Evolutionary conservation across 92 coral and sea anemone genomes (phyloP), one percentile per base, ranked within the genome.

Genomic region (Diadumene lineata): DNA sequence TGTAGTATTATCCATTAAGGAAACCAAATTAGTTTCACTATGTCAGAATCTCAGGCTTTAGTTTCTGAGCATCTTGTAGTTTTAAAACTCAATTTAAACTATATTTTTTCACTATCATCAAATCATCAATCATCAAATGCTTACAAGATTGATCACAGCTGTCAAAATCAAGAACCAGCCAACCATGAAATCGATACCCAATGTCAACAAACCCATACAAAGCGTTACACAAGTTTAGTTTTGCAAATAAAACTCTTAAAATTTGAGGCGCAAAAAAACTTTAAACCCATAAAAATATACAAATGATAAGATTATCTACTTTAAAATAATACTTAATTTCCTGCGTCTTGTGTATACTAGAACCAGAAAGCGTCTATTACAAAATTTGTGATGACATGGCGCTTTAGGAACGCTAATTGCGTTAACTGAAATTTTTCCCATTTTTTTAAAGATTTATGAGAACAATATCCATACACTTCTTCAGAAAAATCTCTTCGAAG

Each of bases 341-440:
- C n/a, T 38, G 13, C 48, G 48, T 13, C 6, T 38, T 38, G 7
- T 38, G 48, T 38, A 38, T 38, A 38, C 48, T 4, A 4, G 6
- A 38, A 6, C 13, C 48, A 38, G 7, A 38, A 38, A 4, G 48
- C 48, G 48, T 38, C 13, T 38, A 38, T 13, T 60, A 15, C 66
- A 26, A 29, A 68, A n/a, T 68, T 68, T 68, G 74, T 7, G 30
- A 68, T 68, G 28, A 56, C 24, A 7, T 38, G 13, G 48, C 48
- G 13, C 48, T 38, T n/a, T 38, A 38, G 48, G 48, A 38, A 38
- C 48, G 48, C 19, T 56, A 56, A 56, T 48, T 68, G 27, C n/a
- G 27, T 11, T 28, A 10, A 33, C 19, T 56, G 23, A n/a, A n/a
- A n/a, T n/a, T n/a, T n/a, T n/a, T n/a, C n/a, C 56, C 19, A 11